A percentile compares a stretch with the other conserved stretches of the same genome.
Conservation (phyloP, 2,888 invertebrate genomes). For the Philereme transversata region DNA sequence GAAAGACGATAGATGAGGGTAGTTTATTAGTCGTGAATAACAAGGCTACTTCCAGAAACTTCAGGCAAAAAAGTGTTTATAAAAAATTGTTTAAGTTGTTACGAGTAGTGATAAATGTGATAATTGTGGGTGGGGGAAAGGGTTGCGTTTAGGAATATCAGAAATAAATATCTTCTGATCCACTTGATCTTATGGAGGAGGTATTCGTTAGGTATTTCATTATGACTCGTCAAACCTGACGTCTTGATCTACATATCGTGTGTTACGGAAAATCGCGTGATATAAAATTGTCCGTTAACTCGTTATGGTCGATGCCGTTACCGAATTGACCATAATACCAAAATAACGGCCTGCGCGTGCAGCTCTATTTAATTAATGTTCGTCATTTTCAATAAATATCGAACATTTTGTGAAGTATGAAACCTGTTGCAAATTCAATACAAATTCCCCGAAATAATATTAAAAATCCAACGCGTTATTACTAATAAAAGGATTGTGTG, state of each 20-base stretch:
- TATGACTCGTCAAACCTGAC: not conserved
- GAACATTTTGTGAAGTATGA: conserved; percentile 3
- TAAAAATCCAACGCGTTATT: no score
- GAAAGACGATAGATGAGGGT: no score
- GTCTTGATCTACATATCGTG: conserved; percentile 31
- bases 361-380: conserved; percentile 55
- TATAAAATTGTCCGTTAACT: conserved; percentile 62
- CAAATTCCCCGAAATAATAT: no score
- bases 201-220: not conserved
- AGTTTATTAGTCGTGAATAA: no score
- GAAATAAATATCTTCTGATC: not conserved
- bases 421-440: not conserved
- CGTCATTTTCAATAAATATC: conserved; percentile 10
- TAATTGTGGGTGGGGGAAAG: no score
- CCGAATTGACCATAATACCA: conserved; percentile 64
- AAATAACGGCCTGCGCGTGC: conserved; percentile 58
- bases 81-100: no score
- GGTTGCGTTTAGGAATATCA: no score
- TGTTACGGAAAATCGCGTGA: conserved; percentile 58
- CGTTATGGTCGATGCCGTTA: conserved; percentile 65
- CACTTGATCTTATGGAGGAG: not conserved
- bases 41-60: no score
- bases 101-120: no score
- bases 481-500: no score
- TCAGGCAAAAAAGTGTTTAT: no score